These are phyloP conservation scores for Tragelaphus scriptus DNA, from an alignment of 2,113 vertebrate genomes.

Conservation along the genomic window DNA sequence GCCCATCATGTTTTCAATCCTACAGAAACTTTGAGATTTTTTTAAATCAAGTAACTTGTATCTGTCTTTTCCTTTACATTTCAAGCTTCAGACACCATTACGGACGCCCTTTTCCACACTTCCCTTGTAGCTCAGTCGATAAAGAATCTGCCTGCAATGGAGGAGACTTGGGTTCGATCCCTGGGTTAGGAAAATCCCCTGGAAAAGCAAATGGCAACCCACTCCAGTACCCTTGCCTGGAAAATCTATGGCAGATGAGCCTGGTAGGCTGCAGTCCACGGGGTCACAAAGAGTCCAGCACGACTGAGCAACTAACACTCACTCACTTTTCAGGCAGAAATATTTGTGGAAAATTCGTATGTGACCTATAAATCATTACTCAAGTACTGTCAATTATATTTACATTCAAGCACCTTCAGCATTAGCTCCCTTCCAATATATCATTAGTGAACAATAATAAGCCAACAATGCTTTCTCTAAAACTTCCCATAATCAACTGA, in stretches of 20 bases:
- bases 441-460: conserved; percentile 6
- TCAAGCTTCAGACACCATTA: background rate
- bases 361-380: background rate
- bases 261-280: background rate
- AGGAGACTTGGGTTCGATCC: background rate
- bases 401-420: background rate
- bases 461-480: background rate
- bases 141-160: background rate
- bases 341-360: background rate
- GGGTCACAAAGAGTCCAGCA: accelerated
- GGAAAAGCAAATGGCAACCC: background rate
- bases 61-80: background rate
- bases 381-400: background rate
- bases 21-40: background rate
- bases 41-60: background rate
- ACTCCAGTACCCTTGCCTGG: background rate
- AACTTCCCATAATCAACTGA: background rate
- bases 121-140: background rate
- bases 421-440: background rate
- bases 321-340: background rate
- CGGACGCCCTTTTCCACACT: background rate
- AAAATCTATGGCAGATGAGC: background rate
- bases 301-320: background rate
- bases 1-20: background rate
- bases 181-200: background rate